phyloP scores from a whole-genome alignment of 2,888 invertebrate species.

The Morinoia aosen region DNA sequence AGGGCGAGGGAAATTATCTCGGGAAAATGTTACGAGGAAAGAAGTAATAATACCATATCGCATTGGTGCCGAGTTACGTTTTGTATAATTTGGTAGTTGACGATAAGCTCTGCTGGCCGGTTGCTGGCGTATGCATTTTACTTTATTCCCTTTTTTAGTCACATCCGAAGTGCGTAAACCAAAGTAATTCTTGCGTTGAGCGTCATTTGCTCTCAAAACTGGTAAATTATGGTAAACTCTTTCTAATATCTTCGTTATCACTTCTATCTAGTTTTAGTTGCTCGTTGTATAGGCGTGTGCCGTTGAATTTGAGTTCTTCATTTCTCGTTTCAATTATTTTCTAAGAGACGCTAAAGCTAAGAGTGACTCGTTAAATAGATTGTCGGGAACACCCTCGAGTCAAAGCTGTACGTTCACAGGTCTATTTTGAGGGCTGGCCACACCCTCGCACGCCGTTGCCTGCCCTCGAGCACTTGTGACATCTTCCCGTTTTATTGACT shows the following conservation, averaged over 20 bases:
- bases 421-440: constrained; percentile 32
- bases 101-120: too few relatives aligned
- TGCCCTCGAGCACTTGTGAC: constrained; percentile 1
- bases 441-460: background rate
- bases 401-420: background rate
- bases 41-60: too few relatives aligned
- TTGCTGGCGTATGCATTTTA: too few relatives aligned
- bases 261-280: background rate
- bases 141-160: too few relatives aligned
- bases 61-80: too few relatives aligned
- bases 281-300: background rate
- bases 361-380: constrained; percentile 7
- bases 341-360: background rate
- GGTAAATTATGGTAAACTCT: too few relatives aligned
- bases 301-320: background rate
- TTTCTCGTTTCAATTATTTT: background rate
- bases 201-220: too few relatives aligned
- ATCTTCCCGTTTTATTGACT: constrained; percentile 19
- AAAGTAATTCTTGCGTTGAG: too few relatives aligned
- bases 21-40: too few relatives aligned
- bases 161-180: too few relatives aligned
- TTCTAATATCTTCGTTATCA: background rate
- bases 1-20: too few relatives aligned
- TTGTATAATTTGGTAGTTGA: too few relatives aligned
- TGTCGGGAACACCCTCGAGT: background rate